Conservation (phyloP, 92 coral and sea anemone genomes). For the Ricordea florida region DNA sequence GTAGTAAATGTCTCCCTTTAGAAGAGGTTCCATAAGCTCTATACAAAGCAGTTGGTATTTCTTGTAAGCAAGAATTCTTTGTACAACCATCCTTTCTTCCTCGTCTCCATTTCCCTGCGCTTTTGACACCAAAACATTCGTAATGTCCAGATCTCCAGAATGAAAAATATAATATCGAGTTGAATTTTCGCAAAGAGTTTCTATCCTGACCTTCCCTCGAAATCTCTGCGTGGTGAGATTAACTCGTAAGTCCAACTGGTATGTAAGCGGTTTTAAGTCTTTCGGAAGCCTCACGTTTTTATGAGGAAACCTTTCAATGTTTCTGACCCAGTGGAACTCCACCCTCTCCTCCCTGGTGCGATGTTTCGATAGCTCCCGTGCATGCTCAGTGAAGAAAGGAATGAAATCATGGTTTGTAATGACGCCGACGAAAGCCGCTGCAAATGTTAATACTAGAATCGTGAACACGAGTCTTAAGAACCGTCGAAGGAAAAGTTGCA, state of each 20-base stretch:
- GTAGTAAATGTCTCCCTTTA: conserved; percentile 14
- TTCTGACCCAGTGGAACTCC: conserved; percentile 20
- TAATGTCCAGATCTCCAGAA: conserved; percentile 26
- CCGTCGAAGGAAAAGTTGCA: not conserved
- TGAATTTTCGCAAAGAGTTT: conserved; percentile 24
- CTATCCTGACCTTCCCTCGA: conserved; percentile 41
- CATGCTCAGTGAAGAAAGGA: conserved; percentile 16
- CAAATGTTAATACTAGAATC: conserved; percentile 1
- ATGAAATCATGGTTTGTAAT: conserved; percentile 6
- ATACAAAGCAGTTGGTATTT: conserved; percentile 44
- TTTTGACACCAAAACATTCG: conserved; percentile 13
- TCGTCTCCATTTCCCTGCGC: not conserved
- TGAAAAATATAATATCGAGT: conserved; percentile 60
- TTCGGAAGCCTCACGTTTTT: conserved; percentile 39
- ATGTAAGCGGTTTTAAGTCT: conserved; percentile 53
- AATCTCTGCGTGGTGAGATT: conserved; percentile 52
- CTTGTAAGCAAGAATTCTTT: conserved; percentile 26
- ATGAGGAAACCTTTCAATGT: conserved; percentile 40
- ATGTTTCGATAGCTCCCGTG: conserved; percentile 32
- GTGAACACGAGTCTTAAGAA: not conserved
- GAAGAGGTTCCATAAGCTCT: conserved; percentile 15
- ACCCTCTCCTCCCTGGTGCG: conserved; percentile 26
- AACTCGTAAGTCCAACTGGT: conserved; percentile 52
- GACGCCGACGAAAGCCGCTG: not conserved
- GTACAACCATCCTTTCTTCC: not conserved